phyloP scores from a whole-genome alignment of 2,888 invertebrate species.

The Drosophila gaucha region DNA sequence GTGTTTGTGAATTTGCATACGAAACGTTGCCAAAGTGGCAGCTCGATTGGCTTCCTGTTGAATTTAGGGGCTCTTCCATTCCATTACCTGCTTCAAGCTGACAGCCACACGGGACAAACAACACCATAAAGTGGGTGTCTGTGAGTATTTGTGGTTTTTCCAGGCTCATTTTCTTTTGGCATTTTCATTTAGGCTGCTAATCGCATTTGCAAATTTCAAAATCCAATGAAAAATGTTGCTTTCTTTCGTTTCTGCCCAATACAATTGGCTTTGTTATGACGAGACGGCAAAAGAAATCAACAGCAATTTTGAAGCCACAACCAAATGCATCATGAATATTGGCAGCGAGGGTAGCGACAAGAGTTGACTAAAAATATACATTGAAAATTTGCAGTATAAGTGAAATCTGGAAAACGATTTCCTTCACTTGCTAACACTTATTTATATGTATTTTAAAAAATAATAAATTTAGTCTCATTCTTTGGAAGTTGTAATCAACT shows the following conservation, averaged over 20 bases:
- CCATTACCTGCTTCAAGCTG: constrained; percentile 36
- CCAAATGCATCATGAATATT: constrained; percentile 9
- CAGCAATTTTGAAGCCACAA: constrained; percentile 16
- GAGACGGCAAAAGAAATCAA: constrained; percentile 33
- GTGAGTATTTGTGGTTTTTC: neutral
- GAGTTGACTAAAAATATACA: too few species aligned
- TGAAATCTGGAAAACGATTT: too few species aligned
- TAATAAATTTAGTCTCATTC: too few species aligned
- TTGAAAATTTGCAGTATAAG: neutral
- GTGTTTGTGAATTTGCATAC: constrained; percentile 53
- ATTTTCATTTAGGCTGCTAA: constrained; percentile 20
- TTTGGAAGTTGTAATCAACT: too few species aligned
- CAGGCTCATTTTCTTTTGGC: constrained; percentile 10
- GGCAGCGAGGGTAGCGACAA: constrained; percentile 9
- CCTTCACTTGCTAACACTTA: too few species aligned
- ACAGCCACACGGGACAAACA: constrained; percentile 10
- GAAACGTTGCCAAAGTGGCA: constrained; percentile 64
- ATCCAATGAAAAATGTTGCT: constrained; percentile 24
- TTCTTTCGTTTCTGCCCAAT: constrained; percentile 3
- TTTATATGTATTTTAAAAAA: too few species aligned
- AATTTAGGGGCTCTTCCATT: constrained; percentile 44
- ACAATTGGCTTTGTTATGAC: constrained; percentile 30
- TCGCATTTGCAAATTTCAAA: constrained; percentile 27
- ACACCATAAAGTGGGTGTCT: constrained; percentile 8
- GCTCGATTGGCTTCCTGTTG: constrained; percentile 46